Conservation (phyloP, 2,113 vertebrate species). For the Cebidichthys violaceus region DNA sequence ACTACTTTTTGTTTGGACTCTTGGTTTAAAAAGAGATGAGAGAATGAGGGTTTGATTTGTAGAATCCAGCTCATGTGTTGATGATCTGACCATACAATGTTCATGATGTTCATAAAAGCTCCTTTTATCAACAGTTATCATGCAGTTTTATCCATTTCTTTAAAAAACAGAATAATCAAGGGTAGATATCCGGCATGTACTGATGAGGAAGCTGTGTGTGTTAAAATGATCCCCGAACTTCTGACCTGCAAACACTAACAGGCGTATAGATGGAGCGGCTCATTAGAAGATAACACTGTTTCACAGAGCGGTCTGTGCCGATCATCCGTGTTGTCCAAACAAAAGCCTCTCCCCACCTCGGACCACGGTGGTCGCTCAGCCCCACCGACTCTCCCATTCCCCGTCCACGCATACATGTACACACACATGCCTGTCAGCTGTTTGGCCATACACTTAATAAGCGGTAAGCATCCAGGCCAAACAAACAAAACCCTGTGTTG, state of each 20-base stretch:
- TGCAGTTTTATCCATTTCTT: background rate
- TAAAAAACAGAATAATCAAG: background rate
- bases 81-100: background rate
- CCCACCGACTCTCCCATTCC: background rate
- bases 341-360: slow-evolving; percentile 9
- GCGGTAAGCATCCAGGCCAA: slow-evolving; percentile 51
- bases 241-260: slow-evolving; percentile 30
- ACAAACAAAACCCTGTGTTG: slow-evolving; percentile 56
- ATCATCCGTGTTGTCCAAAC: slow-evolving; percentile 31
- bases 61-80: background rate
- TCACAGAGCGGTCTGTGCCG: background rate
- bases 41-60: background rate
- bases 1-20: background rate
- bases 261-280: background rate
- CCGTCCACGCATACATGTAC: background rate
- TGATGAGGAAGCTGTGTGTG: background rate
- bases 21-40: slow-evolving; percentile 1
- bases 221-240: slow-evolving; percentile 25
- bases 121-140: background rate
- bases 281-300: slow-evolving; percentile 26
- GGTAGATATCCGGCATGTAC: background rate
- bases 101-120: background rate
- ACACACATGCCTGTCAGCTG: slow-evolving; percentile 48
- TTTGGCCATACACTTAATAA: slow-evolving; percentile 46
- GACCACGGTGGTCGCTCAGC: slow-evolving; percentile 15